Percentiles rank a stretch among this genome's conserved stretches.
These are phyloP conservation scores for Leucoraja ocellata DNA, from an alignment of 2,797 vertebrate species.

Conservation along the genomic window DNA sequence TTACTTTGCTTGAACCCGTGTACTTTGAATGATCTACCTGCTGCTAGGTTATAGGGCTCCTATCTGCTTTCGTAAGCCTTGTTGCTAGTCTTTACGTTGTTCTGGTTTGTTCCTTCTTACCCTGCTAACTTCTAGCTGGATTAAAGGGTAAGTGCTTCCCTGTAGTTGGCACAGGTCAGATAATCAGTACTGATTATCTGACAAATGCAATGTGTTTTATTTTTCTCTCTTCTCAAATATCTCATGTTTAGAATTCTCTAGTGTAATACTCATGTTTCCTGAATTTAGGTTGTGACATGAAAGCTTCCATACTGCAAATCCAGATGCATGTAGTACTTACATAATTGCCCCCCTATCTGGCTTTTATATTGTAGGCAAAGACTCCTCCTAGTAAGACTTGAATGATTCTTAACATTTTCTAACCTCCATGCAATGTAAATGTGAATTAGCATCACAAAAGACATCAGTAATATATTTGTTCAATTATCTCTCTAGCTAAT, in stretches of 20 bases:
- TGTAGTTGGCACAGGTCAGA: slow-evolving; percentile 99
- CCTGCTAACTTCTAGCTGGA: slow-evolving; percentile 99
- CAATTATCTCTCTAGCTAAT: slow-evolving; percentile 63
- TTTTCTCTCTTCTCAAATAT: slow-evolving; percentile 74
- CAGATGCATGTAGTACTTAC: slow-evolving; percentile 96
- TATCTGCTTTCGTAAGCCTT: slow-evolving; percentile 99
- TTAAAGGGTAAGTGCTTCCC: slow-evolving; percentile 95
- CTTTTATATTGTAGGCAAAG: slow-evolving; percentile 78
- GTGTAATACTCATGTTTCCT: slow-evolving; percentile 73
- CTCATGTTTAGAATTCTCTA: slow-evolving; percentile 95
- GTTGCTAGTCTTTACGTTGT: slow-evolving; percentile 99
- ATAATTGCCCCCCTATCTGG: slow-evolving; percentile 99
- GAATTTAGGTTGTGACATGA: slow-evolving; percentile 77
- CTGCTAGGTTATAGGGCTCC: slow-evolving; percentile 92
- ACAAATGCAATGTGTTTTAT: slow-evolving; percentile 92
- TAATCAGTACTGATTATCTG: slow-evolving; percentile 99
- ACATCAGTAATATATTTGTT: slow-evolving; percentile 58
- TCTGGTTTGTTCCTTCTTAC: slow-evolving; percentile 99
- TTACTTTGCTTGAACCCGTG: slow-evolving; percentile 91
- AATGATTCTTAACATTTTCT: slow-evolving; percentile 56
- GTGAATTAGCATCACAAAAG: slow-evolving; percentile 61
- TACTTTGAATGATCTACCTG: slow-evolving; percentile 64
- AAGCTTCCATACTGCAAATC: slow-evolving; percentile 88
- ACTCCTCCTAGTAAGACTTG: slow-evolving; percentile 85
- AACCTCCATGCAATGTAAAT: slow-evolving; percentile 57